These are phyloP conservation scores for Bombus sibiricus DNA, from an alignment of 1,140 invertebrate genomes.

Conservation along the genomic window DNA sequence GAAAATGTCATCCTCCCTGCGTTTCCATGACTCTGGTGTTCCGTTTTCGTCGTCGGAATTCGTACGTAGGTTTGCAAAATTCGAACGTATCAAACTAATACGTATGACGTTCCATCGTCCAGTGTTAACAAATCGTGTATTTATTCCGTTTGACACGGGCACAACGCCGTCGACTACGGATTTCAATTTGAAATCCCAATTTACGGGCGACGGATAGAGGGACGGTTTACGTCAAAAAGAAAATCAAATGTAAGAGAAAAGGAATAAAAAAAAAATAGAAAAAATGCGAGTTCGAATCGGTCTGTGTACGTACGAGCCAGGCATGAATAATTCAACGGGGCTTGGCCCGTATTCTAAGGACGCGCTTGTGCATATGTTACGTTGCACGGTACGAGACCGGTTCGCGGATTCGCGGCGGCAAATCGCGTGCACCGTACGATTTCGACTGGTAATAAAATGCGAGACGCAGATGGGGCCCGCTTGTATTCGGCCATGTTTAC, in stretches of 20 bases:
- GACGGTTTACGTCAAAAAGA: background rate
- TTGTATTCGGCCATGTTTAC: background rate
- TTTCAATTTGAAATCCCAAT: conserved; percentile 38
- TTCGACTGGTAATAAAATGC: conserved; percentile 50
- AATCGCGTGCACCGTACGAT: conserved; percentile 22
- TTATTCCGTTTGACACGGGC: background rate
- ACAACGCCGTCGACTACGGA: background rate
- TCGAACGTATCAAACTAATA: background rate
- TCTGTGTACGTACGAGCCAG: conserved; percentile 21
- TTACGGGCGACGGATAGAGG: background rate
- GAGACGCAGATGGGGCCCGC: conserved; percentile 22
- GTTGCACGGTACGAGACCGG: background rate
- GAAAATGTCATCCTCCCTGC: background rate
- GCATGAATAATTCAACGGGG: conserved; percentile 65
- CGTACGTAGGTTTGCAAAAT: background rate
- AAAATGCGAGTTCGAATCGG: conserved; percentile 43
- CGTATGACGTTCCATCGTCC: background rate
- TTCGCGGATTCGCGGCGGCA: conserved; percentile 33
- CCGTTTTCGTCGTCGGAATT: background rate
- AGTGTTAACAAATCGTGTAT: conserved; percentile 8
- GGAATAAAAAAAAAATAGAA: conserved; percentile 20
- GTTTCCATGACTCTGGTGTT: background rate
- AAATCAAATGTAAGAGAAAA: background rate
- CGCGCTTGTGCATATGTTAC: conserved; percentile 54
- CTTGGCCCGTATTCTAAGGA: conserved; percentile 58